Percentiles rank a stretch among this genome's conserved stretches.
phyloP scores from a whole-genome alignment of 2,888 invertebrate genomes.

The Rhingia campestris region DNA sequence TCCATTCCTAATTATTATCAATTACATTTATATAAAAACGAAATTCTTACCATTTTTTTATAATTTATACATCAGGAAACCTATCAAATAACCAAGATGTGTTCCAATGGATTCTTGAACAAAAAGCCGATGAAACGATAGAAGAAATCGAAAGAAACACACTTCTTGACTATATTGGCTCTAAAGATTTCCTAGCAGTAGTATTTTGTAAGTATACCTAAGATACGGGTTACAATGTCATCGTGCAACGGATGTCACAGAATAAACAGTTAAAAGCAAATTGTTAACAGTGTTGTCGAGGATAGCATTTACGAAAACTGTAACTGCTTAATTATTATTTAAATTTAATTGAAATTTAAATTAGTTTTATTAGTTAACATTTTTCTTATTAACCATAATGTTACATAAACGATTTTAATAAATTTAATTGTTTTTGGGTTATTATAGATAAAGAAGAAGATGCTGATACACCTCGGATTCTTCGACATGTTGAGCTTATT shows the following conservation, averaged over 20 bases:
- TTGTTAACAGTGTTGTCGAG: conserved; percentile 16
- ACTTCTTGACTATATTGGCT: conserved; percentile 92
- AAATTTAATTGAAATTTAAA: background rate
- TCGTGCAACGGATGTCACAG: background rate
- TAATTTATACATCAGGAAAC: conserved; percentile 84
- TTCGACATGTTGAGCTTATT: conserved; percentile 94
- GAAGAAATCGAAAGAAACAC: conserved; percentile 93
- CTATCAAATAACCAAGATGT: conserved; percentile 91
- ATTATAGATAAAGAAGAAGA: conserved; percentile 90
- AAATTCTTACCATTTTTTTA: background rate
- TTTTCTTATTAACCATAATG: background rate
- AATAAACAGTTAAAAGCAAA: background rate
- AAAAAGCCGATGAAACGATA: conserved; percentile 95
- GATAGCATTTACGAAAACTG: conserved; percentile 72
- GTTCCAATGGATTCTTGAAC: conserved; percentile 94
- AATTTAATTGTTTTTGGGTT: conserved; percentile 12
- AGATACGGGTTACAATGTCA: background rate
- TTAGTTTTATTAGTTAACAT: too few species aligned
- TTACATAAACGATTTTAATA: background rate
- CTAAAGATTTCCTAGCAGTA: conserved; percentile 95
- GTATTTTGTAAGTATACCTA: conserved; percentile 92
- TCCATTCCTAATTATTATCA: too few species aligned
- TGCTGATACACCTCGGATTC: conserved; percentile 89
- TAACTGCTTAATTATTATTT: conserved; percentile 75
- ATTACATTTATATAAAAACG: too few species aligned